Conservation (phyloP, 2,888 invertebrate genomes). For the Andrena hattorfiana region DNA sequence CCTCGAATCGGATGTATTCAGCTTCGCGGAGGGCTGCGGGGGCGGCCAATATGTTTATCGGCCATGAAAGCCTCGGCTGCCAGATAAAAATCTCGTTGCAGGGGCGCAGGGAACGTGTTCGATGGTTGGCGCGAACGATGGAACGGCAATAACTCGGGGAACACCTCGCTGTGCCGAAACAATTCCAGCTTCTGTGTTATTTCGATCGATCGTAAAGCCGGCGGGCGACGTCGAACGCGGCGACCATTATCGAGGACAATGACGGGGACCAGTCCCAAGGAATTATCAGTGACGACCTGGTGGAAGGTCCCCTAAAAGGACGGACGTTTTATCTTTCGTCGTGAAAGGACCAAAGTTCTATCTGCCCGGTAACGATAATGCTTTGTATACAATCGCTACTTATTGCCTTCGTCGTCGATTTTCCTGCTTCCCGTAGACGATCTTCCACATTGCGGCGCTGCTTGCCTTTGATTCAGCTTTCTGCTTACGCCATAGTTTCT, state of each 20-base stretch:
- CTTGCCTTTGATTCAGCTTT: no score
- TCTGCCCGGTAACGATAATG: neutral
- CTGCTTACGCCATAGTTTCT: no score
- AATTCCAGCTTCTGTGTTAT: neutral
- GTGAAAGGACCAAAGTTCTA: conserved; percentile 3
- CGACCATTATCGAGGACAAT: conserved; percentile 17
- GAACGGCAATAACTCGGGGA: conserved; percentile 9
- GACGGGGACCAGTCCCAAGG: neutral
- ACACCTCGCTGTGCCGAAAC: conserved; percentile 9
- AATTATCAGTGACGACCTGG: conserved; percentile 21
- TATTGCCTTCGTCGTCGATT: neutral
- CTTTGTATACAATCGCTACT: conserved; percentile 22
- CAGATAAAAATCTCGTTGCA: conserved; percentile 30
- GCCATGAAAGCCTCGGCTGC: conserved; percentile 30
- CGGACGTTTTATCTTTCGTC: neutral
- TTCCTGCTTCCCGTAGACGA: neutral
- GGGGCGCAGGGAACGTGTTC: neutral
- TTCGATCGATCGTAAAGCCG: conserved; percentile 29
- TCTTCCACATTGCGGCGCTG: no score
- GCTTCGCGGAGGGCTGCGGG: neutral
- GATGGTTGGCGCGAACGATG: neutral
- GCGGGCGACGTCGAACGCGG: neutral
- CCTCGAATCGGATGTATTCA: conserved; percentile 40
- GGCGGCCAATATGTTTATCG: conserved; percentile 49
- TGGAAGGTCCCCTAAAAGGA: conserved; percentile 14